A percentile compares a stretch with the other conserved stretches of the same genome.
Evolutionary conservation across 2,797 vertebrate genomes (phyloP).

Genomic region (Lacerta bilineata): DNA sequence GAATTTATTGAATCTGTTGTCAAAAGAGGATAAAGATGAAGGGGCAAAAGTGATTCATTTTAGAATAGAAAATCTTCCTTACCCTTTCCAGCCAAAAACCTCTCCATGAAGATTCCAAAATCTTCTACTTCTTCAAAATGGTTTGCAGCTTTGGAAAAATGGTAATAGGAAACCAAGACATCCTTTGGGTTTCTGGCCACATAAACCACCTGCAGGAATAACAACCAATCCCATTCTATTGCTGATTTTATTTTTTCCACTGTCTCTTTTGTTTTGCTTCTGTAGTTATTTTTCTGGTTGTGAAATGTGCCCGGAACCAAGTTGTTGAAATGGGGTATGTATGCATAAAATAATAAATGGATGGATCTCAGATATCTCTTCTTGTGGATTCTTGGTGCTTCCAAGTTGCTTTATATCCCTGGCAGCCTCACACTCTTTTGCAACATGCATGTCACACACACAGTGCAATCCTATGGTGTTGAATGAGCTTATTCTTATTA

Average conservation of each 20-base stretch:
- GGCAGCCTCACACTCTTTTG: no score
- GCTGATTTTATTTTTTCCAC: not conserved
- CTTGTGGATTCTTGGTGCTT: no score
- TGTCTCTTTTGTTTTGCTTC: not conserved
- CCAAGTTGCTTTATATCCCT: no score
- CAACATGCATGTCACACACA: no score
- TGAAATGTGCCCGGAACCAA: no score
- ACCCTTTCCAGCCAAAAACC: constrained; percentile 55
- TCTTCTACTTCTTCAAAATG: not conserved
- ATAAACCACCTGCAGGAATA: constrained; percentile 52
- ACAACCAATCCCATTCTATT: not conserved
- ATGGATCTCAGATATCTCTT: no score
- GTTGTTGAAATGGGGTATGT: no score
- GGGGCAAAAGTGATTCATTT: not conserved
- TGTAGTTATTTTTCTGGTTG: no score
- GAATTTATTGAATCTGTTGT: no score
- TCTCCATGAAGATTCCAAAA: constrained; percentile 48
- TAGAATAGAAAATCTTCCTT: constrained; percentile 2
- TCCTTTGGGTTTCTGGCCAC: constrained; percentile 62
- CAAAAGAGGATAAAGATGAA: not conserved
- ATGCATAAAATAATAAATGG: no score
- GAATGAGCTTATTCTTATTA: no score
- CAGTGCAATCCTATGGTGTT: no score
- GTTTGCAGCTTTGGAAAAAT: constrained; percentile 12
- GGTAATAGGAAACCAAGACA: constrained; percentile 50